Evolutionary conservation across 2,797 vertebrate genomes (phyloP).

Genomic region (Trachurus trachurus): DNA sequence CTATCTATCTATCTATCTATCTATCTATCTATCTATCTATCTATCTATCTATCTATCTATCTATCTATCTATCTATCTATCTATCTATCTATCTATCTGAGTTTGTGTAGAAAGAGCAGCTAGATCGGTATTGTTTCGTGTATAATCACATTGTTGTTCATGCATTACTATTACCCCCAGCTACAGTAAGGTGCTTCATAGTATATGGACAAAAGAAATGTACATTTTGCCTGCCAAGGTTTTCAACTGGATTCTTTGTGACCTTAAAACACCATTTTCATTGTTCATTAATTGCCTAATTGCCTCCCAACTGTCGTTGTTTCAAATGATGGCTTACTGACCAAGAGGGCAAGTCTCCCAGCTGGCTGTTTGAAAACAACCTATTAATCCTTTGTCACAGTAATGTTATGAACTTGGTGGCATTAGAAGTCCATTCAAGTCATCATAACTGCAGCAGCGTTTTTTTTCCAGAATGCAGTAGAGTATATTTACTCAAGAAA

Average conservation of each 20-base stretch:
- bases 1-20: no score
- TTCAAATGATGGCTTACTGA: constrained; percentile 80
- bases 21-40: no score
- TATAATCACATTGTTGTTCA: constrained; percentile 20
- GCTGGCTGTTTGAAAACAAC: constrained; percentile 81
- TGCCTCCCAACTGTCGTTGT: constrained; percentile 81
- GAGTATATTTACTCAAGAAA: neutral
- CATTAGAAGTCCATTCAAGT: constrained; percentile 28
- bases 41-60: no score
- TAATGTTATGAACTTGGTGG: constrained; percentile 40
- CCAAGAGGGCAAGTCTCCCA: constrained; percentile 80
- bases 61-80: no score
- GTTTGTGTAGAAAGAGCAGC: neutral
- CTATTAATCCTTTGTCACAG: constrained; percentile 79
- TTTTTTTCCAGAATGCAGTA: constrained; percentile 33
- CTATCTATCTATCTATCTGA: no score
- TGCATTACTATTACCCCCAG: constrained; percentile 9
- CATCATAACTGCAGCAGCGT: constrained; percentile 30
- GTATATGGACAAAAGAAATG: constrained; percentile 12
- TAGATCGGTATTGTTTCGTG: neutral
- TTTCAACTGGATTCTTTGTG: constrained; percentile 48
- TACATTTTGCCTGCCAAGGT: constrained; percentile 30
- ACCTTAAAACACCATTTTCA: constrained; percentile 71
- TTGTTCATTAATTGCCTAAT: constrained; percentile 86
- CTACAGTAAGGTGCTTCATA: neutral